Evolutionary conservation across 64 coral and sea anemone genomes (phyloP), one percentile per base, ranked within the genome.

Genomic region (Pachyseris speciosa): DNA sequence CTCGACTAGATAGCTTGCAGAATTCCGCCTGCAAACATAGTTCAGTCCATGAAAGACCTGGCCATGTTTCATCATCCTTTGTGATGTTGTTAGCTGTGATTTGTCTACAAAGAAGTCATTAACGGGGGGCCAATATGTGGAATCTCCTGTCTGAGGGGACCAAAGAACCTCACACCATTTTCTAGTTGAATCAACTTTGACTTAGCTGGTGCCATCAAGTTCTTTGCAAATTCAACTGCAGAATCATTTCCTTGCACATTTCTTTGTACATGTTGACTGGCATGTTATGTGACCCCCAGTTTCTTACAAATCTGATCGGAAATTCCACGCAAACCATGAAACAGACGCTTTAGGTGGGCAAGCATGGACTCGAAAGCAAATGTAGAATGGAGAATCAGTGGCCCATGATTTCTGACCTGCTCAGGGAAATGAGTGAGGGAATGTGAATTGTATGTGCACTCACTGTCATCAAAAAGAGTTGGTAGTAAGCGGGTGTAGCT

Each of bases 351-450:
- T 24, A 95, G 72, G 32, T 90, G 93, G 24, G 78, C 87, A 6
- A 95, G 64, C 87, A 90, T 90, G 9, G 94, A 86, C 37, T 94
- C 87, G 86, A 94, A 94, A 11, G 86, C 70, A 75, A 95, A 95
- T 11, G 87, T 68, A 38, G 94, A 95, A 41, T 90, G 81, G 7
- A 95, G 74, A 81, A 87, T 91, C 57, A 87, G 66, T 63, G 94
- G 94, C 26, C 94, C 88, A 87, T 95, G 94, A 37, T 31, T 66
- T 81, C 83, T 90, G 22, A 96, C 94, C 65, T 96, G 94, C 24
- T 87, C 69, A 66, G 83, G 63, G 20, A 96, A 64, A 69, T 96
- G 94, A 38, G 83, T 87, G 34, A 96, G 37, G 27, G 88, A 49
- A 75, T 96, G 88, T 22, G 94, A 96, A 74, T 83, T 96, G 58